A percentile compares a stretch with the other conserved stretches of the same genome.
Conservation (phyloP, 2,797 vertebrate species). For the Sarcophilus harrisii region DNA sequence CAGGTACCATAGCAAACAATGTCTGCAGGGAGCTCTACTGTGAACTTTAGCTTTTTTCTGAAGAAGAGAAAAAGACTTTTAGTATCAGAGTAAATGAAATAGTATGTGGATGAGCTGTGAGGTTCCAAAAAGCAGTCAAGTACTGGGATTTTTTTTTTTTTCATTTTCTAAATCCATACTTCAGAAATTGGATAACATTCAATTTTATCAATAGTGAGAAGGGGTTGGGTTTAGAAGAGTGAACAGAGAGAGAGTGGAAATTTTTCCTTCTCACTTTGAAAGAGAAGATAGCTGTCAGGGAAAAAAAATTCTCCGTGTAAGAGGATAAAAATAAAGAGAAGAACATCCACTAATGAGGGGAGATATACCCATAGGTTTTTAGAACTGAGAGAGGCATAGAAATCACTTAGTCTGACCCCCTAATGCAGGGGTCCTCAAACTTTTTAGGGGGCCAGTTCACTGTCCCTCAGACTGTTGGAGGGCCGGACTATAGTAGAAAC, state of each 20-base stretch:
- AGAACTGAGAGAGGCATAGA: background rate
- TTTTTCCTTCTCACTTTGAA: background rate
- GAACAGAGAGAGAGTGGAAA: background rate
- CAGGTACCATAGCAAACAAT: background rate
- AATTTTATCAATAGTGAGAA: background rate
- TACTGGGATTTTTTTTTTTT: background rate
- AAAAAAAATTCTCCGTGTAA: background rate
- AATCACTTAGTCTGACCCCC: background rate
- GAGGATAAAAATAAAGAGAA: background rate
- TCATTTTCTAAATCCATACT: background rate
- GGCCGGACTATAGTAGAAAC: no score
- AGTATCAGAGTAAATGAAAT: slow-evolving; percentile 54
- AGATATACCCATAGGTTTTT: background rate
- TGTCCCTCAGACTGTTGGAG: no score
- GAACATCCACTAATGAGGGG: background rate
- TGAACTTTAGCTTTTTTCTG: background rate
- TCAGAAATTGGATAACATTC: background rate
- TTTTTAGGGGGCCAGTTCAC: no score
- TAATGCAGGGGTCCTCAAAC: background rate
- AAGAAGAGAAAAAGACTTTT: background rate
- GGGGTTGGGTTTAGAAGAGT: background rate
- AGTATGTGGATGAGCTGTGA: slow-evolving; percentile 49
- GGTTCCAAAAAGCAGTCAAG: slow-evolving; percentile 28
- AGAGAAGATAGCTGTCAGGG: background rate
- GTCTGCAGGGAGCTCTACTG: background rate